These are phyloP conservation scores for Acanthis flammea DNA, from an alignment of 2,797 vertebrate species.

Conservation along the genomic window DNA sequence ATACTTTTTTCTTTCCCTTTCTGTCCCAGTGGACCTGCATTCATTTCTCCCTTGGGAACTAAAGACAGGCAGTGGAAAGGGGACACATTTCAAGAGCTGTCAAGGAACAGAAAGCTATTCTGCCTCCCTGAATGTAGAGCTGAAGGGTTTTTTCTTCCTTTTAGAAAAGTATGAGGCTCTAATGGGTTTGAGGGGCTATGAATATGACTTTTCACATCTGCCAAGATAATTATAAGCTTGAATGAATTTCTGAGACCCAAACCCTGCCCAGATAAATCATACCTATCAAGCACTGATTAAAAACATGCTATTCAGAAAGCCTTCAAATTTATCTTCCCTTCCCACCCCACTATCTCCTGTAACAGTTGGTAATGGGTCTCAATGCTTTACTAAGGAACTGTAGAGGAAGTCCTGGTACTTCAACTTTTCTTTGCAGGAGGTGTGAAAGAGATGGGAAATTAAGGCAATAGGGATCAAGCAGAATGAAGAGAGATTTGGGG, in stretches of 20 bases:
- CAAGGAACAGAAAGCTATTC: not conserved
- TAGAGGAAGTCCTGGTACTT: not conserved
- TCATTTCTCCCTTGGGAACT: not conserved
- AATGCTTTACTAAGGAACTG: not conserved
- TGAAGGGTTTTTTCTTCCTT: not conserved
- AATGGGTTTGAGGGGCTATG: not conserved
- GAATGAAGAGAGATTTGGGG: not conserved
- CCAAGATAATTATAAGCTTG: slow-evolving; percentile 33
- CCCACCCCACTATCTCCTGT: not conserved
- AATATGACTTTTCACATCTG: not conserved
- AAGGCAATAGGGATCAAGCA: not conserved
- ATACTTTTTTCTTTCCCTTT: not conserved
- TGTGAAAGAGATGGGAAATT: not conserved
- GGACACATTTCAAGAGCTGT: not conserved
- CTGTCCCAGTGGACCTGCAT: not conserved
- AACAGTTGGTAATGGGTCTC: not conserved
- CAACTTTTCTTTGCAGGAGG: not conserved
- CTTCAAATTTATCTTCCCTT: not conserved
- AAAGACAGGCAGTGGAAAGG: not conserved
- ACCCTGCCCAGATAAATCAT: slow-evolving; percentile 5
- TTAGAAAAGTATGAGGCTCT: not conserved
- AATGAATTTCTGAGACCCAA: slow-evolving; percentile 22
- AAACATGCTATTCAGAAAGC: not conserved
- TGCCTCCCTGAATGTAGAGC: not conserved
- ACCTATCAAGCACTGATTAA: not conserved